Percentiles rank a stretch among this genome's conserved stretches.
These are phyloP conservation scores for Chromoteleia sp. DNA, from an alignment of 2,888 invertebrate species.

Conservation along the genomic window DNA sequence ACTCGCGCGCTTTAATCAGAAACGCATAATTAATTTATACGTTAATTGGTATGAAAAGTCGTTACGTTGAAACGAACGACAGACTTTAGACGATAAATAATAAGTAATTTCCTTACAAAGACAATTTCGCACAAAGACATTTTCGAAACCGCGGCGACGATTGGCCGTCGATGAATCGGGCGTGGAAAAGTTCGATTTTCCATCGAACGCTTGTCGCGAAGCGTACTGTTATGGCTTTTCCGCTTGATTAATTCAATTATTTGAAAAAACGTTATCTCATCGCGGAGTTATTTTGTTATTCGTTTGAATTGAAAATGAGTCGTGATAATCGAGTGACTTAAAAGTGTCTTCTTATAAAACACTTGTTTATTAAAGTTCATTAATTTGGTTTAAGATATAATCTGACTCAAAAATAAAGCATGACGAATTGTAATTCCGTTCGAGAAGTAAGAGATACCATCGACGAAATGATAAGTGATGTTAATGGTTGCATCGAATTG, in stretches of 20 bases:
- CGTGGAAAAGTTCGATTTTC: constrained; percentile 9
- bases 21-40: constrained; percentile 39
- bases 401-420: background rate
- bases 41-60: constrained; percentile 35
- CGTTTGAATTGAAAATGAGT: background rate
- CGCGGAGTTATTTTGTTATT: background rate
- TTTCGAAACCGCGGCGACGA: background rate
- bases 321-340: background rate
- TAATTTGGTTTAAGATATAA: background rate
- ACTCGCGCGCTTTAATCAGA: constrained; percentile 14
- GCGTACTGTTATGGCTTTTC: constrained; percentile 2
- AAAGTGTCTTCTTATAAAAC: background rate
- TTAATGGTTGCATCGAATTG: too few species aligned
- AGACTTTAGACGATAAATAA: constrained; percentile 47
- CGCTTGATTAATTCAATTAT: constrained; percentile 1
- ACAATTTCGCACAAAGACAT: background rate
- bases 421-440: background rate
- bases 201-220: background rate
- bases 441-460: too few species aligned
- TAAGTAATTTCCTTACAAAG: constrained; percentile 8
- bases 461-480: too few species aligned
- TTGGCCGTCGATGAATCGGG: background rate
- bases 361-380: background rate
- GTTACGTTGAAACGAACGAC: background rate
- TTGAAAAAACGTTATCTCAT: constrained; percentile 12